Percentiles rank a stretch among this genome's conserved stretches.
Evolutionary conservation across 2,888 invertebrate genomes (phyloP).

Genomic region (Acanthosoma haemorrhoidale): DNA sequence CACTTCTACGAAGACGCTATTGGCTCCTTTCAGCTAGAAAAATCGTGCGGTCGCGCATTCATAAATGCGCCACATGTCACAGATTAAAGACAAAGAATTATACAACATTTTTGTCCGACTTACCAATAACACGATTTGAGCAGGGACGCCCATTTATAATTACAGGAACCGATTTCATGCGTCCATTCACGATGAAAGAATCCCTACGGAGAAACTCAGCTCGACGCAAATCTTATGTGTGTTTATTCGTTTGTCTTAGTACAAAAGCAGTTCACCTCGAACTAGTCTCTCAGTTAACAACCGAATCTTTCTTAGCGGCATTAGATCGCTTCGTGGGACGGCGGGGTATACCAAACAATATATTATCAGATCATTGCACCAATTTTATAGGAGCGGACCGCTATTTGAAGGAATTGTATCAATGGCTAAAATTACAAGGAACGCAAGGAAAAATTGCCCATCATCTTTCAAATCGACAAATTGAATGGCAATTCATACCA

Average conservation of each 20-base stretch:
- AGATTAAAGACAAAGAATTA: constrained; percentile 17
- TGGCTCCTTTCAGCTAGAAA: constrained; percentile 20
- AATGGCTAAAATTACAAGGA: not conserved
- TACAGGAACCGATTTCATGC: constrained; percentile 43
- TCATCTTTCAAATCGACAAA: too few relatives aligned
- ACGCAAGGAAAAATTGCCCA: not conserved
- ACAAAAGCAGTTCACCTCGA: too few relatives aligned
- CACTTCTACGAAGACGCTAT: too few relatives aligned
- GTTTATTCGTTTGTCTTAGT: too few relatives aligned
- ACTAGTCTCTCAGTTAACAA: too few relatives aligned
- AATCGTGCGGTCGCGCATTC: not conserved
- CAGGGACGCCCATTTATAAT: constrained; percentile 38
- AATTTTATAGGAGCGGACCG: not conserved
- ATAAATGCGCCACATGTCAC: constrained; percentile 29
- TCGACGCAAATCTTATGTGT: constrained; percentile 38
- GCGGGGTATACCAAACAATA: too few relatives aligned
- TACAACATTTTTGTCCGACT: constrained; percentile 30
- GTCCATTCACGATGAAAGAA: constrained; percentile 40
- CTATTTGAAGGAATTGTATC: not conserved
- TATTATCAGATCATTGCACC: too few relatives aligned
- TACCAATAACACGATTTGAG: constrained; percentile 29
- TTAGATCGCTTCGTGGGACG: too few relatives aligned
- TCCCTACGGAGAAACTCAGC: constrained; percentile 34
- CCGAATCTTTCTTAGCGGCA: too few relatives aligned
- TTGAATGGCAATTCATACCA: too few relatives aligned